phyloP scores from a whole-genome alignment of 2,113 vertebrate genomes.

The Pandion haliaetus region DNA sequence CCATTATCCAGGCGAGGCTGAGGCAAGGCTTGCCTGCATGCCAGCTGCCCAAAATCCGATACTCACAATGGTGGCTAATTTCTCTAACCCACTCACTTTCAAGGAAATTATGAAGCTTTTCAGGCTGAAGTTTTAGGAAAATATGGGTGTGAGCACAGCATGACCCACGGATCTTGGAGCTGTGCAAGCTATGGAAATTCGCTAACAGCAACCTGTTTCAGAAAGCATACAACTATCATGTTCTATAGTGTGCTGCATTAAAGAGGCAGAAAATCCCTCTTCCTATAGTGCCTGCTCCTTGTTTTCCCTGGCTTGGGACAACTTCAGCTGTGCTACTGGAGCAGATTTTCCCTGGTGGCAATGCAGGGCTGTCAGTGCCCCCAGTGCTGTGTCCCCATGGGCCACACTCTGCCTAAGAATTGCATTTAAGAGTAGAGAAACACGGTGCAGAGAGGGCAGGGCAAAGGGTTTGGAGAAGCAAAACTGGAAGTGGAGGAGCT shows the following conservation, averaged over 20 bases:
- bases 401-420: not conserved
- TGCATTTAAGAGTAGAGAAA: not conserved
- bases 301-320: not conserved
- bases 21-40: not conserved
- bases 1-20: not conserved
- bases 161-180: not conserved
- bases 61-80: not conserved
- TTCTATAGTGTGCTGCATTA: not conserved
- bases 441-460: not conserved
- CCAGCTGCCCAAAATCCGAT: conserved; percentile 49
- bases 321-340: not conserved
- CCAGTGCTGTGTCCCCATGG: not conserved
- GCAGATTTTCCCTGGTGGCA: not conserved
- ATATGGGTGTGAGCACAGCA: not conserved
- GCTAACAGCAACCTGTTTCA: not conserved
- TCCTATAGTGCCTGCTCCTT: not conserved
- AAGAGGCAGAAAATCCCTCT: not conserved
- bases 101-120: not conserved
- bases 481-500: not conserved
- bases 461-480: not conserved
- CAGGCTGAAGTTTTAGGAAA: not conserved
- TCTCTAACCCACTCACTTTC: not conserved
- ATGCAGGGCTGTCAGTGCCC: not conserved
- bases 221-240: not conserved
- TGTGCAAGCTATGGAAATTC: not conserved